Evolutionary conservation across 2,113 vertebrate genomes (phyloP).

Genomic region (Mirounga angustirostris): DNA sequence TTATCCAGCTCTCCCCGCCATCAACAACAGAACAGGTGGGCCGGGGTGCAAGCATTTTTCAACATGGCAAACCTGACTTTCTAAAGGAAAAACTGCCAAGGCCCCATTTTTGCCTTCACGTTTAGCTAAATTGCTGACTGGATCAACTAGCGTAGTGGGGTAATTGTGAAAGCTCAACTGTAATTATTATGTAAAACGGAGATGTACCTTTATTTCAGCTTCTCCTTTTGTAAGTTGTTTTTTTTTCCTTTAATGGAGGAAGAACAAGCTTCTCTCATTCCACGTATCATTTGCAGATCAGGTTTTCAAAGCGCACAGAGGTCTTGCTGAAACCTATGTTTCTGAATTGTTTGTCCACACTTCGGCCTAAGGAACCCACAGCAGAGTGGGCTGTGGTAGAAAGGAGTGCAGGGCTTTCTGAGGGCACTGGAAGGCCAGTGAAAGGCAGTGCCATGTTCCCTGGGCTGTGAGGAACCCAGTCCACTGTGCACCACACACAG

Average conservation of each 20-base stretch:
- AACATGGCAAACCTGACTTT: conserved; percentile 22
- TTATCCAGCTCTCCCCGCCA: not conserved
- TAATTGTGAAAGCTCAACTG: conserved; percentile 34
- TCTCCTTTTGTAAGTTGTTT: not conserved
- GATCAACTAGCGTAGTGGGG: not conserved
- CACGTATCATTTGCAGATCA: not conserved
- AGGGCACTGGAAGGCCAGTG: not conserved
- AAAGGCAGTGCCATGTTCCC: not conserved
- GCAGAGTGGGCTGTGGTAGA: not conserved
- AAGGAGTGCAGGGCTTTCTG: not conserved
- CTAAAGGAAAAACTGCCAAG: not conserved
- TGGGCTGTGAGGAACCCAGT: not conserved
- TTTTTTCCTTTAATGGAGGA: not conserved
- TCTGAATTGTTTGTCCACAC: not conserved
- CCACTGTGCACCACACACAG: not conserved
- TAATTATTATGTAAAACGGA: conserved; percentile 8
- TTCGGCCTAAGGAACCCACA: not conserved
- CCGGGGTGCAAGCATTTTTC: not conserved
- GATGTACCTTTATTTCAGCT: not conserved
- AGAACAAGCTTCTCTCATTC: not conserved
- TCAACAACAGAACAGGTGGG: not conserved
- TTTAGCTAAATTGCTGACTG: not conserved
- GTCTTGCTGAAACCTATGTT: not conserved
- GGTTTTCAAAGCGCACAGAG: not conserved
- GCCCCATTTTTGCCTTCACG: not conserved